Conservation (phyloP, 2,888 invertebrate genomes). For the Meiosimyza platycephala region DNA sequence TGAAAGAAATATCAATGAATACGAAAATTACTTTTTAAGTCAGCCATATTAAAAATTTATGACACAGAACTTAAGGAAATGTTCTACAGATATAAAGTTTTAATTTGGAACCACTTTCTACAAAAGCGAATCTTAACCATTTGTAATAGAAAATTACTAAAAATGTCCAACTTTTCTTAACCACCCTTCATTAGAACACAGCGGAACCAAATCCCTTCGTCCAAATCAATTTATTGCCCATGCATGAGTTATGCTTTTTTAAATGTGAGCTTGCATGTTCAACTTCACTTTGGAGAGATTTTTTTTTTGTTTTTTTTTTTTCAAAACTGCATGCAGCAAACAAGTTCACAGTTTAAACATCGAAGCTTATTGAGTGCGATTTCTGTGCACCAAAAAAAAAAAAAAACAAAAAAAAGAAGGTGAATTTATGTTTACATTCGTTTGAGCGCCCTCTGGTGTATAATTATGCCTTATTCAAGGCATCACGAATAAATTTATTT, state of each 20-base stretch:
- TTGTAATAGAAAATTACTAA: too few relatives aligned
- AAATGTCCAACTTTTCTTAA: too few relatives aligned
- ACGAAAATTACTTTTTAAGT: too few relatives aligned
- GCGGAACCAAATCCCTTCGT: conserved; percentile 5
- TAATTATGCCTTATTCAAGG: conserved; percentile 59
- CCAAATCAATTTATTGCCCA: conserved; percentile 42
- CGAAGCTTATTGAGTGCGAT: conserved; percentile 30
- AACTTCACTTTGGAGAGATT: neutral
- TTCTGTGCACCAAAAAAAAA: conserved; percentile 11
- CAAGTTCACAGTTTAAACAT: neutral
- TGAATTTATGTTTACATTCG: conserved; percentile 49
- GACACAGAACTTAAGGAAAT: too few relatives aligned
- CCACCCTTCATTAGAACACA: too few relatives aligned
- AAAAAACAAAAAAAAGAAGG: neutral
- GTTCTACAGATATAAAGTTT: too few relatives aligned
- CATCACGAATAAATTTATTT: conserved; percentile 48
- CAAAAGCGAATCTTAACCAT: too few relatives aligned
- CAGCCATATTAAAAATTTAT: too few relatives aligned
- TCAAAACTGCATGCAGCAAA: neutral
- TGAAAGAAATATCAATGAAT: too few relatives aligned
- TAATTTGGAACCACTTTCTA: too few relatives aligned
- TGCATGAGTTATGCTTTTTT: conserved; percentile 44
- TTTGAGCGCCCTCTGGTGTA: conserved; percentile 58
- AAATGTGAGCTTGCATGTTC: conserved; percentile 39
- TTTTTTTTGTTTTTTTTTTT: neutral